Evolutionary conservation across 2,888 invertebrate species (phyloP).

Genomic region (Dicranocentrus wangi): DNA sequence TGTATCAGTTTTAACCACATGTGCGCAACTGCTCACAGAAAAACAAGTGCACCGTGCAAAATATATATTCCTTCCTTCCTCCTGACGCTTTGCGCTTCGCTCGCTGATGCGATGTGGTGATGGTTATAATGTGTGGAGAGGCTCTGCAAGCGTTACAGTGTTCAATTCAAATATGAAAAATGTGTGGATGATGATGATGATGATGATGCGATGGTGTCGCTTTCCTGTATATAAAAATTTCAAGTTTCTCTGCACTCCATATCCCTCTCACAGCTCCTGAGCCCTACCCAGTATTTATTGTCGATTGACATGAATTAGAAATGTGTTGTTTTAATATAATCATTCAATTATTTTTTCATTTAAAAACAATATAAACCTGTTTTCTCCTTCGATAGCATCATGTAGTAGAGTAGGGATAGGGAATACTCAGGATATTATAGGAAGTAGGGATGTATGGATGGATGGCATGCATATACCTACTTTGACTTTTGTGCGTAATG

Average conservation of each 20-base stretch:
- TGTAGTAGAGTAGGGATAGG: too few species aligned
- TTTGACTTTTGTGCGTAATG: too few species aligned
- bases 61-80: too few species aligned
- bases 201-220: neutral
- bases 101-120: slow-evolving; percentile 11
- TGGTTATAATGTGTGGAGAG: slow-evolving; percentile 7
- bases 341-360: slow-evolving; percentile 43
- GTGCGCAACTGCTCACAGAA: slow-evolving; percentile 16
- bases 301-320: slow-evolving; percentile 28
- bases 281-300: slow-evolving; percentile 37
- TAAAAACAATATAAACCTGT: slow-evolving; percentile 39
- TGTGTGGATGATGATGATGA: neutral
- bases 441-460: too few species aligned
- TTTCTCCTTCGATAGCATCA: neutral
- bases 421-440: too few species aligned
- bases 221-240: slow-evolving; percentile 39
- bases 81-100: too few species aligned
- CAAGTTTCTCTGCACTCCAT: slow-evolving; percentile 24
- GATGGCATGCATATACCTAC: too few species aligned
- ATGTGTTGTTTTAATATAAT: slow-evolving; percentile 40
- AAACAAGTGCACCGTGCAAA: too few species aligned
- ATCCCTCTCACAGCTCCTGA: neutral
- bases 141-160: slow-evolving; percentile 46
- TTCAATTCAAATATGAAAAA: slow-evolving; percentile 39
- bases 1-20: slow-evolving; percentile 23